A percentile compares a stretch with the other conserved stretches of the same genome.
Conservation (phyloP, 2,113 vertebrate genomes). For the Cheirogaleus medius region DNA sequence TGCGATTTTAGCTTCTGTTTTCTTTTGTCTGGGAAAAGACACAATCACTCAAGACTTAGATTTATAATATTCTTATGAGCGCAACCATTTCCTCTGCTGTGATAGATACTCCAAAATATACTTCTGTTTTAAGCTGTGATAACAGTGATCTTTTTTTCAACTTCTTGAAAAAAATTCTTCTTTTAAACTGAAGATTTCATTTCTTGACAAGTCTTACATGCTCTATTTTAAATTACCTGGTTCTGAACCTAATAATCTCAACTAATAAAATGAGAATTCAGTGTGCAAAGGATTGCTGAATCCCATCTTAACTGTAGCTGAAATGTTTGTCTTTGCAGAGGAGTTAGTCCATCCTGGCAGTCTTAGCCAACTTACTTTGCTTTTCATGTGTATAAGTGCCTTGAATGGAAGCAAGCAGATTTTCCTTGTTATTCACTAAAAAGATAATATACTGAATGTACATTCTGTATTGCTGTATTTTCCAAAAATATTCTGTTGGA, state of each 20-base stretch:
- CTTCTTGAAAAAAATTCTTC: not conserved
- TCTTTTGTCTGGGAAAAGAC: slow-evolving; percentile 31
- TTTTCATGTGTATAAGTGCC: not conserved
- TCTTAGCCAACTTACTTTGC: not conserved
- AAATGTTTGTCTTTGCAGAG: not conserved
- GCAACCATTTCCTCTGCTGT: not conserved
- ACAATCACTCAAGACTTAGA: slow-evolving; percentile 23
- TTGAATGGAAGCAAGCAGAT: not conserved
- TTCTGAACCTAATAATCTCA: slow-evolving; percentile 36
- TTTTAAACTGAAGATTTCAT: slow-evolving; percentile 38
- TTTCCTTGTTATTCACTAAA: slow-evolving; percentile 10
- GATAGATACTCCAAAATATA: not conserved
- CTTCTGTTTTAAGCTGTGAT: not conserved
- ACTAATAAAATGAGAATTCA: not conserved
- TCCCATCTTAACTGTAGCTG: not conserved
- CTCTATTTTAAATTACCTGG: not conserved
- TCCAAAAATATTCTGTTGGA: slow-evolving; percentile 39
- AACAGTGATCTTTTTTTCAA: not conserved
- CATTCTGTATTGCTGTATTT: not conserved
- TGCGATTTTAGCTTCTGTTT: slow-evolving; percentile 43
- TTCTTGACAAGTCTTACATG: not conserved
- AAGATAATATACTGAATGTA: not conserved
- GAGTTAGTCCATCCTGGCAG: not conserved
- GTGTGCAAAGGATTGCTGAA: not conserved
- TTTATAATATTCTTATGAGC: slow-evolving; percentile 15